Conservation (phyloP, 1,140 invertebrate species). For the Diachasma alloeum region DNA sequence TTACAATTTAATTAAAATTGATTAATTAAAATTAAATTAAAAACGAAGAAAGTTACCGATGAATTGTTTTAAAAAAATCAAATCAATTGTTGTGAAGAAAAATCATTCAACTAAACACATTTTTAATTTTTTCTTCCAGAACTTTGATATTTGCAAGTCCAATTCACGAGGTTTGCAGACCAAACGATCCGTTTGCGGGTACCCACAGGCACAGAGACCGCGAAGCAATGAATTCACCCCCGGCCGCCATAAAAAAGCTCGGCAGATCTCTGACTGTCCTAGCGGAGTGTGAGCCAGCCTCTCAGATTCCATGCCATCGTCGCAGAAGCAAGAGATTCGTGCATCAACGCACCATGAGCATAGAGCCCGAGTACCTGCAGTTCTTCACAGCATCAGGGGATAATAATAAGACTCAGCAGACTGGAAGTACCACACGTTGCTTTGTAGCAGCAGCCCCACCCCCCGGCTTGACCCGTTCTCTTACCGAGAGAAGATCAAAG, state of each 20-base stretch:
- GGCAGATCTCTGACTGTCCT: constrained; percentile 60
- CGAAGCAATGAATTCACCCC: constrained; percentile 62
- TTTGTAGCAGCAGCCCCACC: not conserved
- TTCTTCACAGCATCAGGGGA: not conserved
- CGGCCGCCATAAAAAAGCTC: constrained; percentile 61
- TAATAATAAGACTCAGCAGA: not conserved
- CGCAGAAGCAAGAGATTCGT: constrained; percentile 19
- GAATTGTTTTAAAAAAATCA: too few species aligned
- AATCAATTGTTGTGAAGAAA: too few species aligned
- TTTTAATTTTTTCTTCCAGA: constrained; percentile 34
- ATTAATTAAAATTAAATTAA: too few species aligned
- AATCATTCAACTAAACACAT: too few species aligned
- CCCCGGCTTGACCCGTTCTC: constrained; percentile 44
- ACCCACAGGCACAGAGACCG: constrained; percentile 48
- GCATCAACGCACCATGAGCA: constrained; percentile 40
- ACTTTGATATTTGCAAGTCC: constrained; percentile 70
- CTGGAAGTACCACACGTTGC: not conserved
- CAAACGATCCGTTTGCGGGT: constrained; percentile 69
- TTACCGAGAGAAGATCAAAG: constrained; percentile 49
- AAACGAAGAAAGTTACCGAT: too few species aligned
- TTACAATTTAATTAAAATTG: too few species aligned
- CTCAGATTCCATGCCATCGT: constrained; percentile 17
- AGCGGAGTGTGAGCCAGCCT: constrained; percentile 19
- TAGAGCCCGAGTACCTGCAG: constrained; percentile 39
- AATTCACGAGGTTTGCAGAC: constrained; percentile 69